Base-by-base conservation (phyloP, 2,888 invertebrate species). In the Oscheius onirici region DNA sequence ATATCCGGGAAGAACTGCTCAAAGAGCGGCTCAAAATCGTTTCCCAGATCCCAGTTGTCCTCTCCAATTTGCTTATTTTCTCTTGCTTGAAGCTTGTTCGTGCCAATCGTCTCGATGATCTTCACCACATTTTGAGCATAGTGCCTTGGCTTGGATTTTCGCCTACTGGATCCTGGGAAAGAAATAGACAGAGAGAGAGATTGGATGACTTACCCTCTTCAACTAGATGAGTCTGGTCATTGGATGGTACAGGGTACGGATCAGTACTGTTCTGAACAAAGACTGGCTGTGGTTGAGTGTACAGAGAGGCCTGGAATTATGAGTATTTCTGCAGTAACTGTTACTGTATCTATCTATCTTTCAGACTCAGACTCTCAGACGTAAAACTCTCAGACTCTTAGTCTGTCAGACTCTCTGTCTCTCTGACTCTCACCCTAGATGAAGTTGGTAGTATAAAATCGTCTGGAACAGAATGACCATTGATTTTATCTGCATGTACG, bases 101-200 rank as follows among this genome's bases (percentile, higher is more conserved):
- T 24, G 2, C 22, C 51, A 0, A 51, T 11, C 3, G 17, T 51
- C 3, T 22, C 51, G 11, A 55, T n/a, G 28, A 28, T 55, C 8
- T 55, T 34, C 28, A 28, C 17, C 10, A 24, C 34, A 3, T 17
- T 55, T 55, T 26, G 22, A 15, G 17, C 20, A 24, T n/a, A n/a
- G n/a, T 28, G 20, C 15, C 20, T 40, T 5, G 60, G 60, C 43
- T 43, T 60, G 6, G 60, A 60, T 43, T 60, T 60, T 20, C 60
- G n/a, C 22, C 43, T 60, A 43, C 43, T 60, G 40, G 44, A 41
- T 22, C 60, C 60, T 60, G 41, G 3, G 43, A 43, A 40, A 20
- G 26, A 8, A 1, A n/a, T 10, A 51, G 17, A 10, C 15, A 3
- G 20, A 22, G 20, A 17, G 22, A 52, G 5, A 17, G 26, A 26